Conservation (phyloP, 1,140 invertebrate species). For the Pachyrhynchus sulphureomaculatus region DNA sequence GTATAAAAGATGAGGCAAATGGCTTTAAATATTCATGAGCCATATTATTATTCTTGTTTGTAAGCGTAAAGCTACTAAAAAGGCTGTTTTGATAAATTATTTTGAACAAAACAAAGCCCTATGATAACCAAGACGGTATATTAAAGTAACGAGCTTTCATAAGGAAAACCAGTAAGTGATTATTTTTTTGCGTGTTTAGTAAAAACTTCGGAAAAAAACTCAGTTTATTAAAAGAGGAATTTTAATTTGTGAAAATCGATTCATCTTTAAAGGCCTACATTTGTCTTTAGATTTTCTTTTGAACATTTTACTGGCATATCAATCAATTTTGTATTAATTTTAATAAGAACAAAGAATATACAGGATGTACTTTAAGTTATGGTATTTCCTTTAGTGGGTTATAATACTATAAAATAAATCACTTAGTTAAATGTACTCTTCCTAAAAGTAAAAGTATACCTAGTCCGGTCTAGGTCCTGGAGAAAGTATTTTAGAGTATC, state of each 20-base stretch:
- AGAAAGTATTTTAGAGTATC: too few species aligned
- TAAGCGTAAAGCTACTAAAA: constrained; percentile 29
- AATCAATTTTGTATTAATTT: too few species aligned
- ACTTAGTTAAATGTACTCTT: too few species aligned
- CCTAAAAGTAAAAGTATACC: too few species aligned
- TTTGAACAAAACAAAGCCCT: constrained; percentile 44
- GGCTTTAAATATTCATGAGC: constrained; percentile 28
- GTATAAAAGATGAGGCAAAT: constrained; percentile 1
- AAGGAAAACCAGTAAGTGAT: constrained; percentile 37
- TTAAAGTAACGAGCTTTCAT: constrained; percentile 23
- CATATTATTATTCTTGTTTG: constrained; percentile 19
- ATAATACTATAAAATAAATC: too few species aligned
- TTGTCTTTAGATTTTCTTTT: too few species aligned
- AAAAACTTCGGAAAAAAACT: constrained; percentile 42
- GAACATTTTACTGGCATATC: too few species aligned
- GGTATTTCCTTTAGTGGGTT: too few species aligned
- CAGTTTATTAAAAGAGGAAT: constrained; percentile 31
- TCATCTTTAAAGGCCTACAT: background rate
- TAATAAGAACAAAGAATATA: too few species aligned
- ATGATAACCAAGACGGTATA: constrained; percentile 29
- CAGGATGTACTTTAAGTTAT: too few species aligned
- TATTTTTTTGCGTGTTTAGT: constrained; percentile 42
- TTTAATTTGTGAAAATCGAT: constrained; percentile 24
- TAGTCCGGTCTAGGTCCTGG: too few species aligned
- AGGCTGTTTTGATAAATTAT: constrained; percentile 43